A percentile compares a stretch with the other conserved stretches of the same genome.
Evolutionary conservation across 2,888 invertebrate genomes (phyloP).

Genomic region (Nomada flava): DNA sequence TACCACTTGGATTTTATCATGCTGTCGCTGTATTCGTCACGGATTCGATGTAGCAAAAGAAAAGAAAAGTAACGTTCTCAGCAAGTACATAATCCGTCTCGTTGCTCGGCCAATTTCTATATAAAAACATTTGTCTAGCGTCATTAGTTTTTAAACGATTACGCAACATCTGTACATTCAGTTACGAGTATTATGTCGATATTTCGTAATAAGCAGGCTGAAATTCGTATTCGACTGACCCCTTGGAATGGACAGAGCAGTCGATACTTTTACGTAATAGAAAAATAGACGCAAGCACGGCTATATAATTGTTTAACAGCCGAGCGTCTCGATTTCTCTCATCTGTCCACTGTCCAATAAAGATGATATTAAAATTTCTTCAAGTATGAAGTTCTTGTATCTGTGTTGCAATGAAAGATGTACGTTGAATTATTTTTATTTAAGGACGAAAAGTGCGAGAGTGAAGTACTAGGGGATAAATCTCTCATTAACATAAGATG

Average conservation of each 20-base stretch:
- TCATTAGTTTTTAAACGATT: conserved; percentile 10
- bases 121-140: conserved; percentile 18
- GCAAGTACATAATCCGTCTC: conserved; percentile 6
- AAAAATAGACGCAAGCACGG: conserved; percentile 30
- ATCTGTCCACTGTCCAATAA: not conserved
- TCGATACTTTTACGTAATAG: conserved; percentile 40
- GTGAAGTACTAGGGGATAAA: too few relatives aligned
- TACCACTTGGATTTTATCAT: conserved; percentile 32
- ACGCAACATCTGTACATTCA: not conserved
- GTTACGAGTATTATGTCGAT: not conserved
- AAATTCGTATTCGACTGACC: not conserved
- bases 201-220: not conserved
- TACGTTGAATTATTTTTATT: too few relatives aligned
- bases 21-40: too few relatives aligned
- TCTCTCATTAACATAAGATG: too few relatives aligned
- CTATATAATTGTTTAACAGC: not conserved
- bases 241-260: not conserved
- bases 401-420: too few relatives aligned
- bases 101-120: not conserved
- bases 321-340: not conserved
- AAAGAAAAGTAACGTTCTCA: not conserved
- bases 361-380: not conserved
- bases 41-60: not conserved
- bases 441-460: too few relatives aligned
- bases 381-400: not conserved